Base-by-base conservation (phyloP, 2,113 vertebrate genomes). In the Australoheros scitulus region DNA sequence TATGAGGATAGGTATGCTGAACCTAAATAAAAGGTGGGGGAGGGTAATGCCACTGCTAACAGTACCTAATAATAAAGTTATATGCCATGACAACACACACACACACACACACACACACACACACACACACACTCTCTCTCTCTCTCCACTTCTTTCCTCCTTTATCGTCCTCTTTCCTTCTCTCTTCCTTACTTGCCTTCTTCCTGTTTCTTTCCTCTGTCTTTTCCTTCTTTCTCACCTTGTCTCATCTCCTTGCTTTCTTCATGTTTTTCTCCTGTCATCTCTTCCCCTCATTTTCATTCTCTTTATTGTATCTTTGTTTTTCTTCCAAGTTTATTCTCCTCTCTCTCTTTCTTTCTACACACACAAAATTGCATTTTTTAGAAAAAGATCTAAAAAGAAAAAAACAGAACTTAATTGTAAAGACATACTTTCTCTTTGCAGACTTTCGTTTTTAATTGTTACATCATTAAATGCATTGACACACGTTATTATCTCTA, bases 201-300 rank as follows among this genome's bases (percentile, higher is more conserved):
- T n/a, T 20, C 22, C 5, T 2, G 4, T 24, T 22, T 22, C 50
- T 7, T 52, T 52, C 13, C 50, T 5, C 18, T n/a, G 15, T 0
- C 34, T 17, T 38, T 65, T 1, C 13, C 8, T 65, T 15, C 38
- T 47, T 65, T 18, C 64, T 22, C 24, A 10, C 20, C 20, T n/a
- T n/a, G 3, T 56, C 10, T 56, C 52, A 38, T 38, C 8, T 50
- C 6, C 47, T 50, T 2, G 14, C 47, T 50, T 50, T 50, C 47
- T 50, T 56, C 14, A 0, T 47, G 1, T 10, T 65, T 65, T 24
- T 0, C 36, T 26, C 24, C 2, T 36, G 17, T 34, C 29, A 20
- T 61, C 29, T 20, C 17, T 15, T 3, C 11, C 20, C 36, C 36
- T 41, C 7, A 64, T 64, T 61, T 36, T 61, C 17, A 20, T 61